Base-by-base conservation (phyloP, 2,888 invertebrate species). In the Plebejus argus region DNA sequence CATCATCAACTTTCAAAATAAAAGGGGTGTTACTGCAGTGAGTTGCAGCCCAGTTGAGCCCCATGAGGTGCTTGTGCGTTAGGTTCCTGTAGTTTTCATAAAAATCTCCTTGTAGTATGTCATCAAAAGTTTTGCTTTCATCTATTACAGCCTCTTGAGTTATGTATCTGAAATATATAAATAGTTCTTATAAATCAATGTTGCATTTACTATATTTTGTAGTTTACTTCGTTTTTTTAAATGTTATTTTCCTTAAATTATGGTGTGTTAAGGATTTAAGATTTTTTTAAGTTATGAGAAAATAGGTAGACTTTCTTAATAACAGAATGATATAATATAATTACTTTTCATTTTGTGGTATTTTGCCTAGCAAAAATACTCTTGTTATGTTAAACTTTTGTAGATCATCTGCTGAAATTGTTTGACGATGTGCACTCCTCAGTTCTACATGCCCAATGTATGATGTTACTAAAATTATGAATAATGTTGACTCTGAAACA, bases 31-130 rank as follows among this genome's bases (percentile, higher is more conserved):
- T 89, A 0, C 84, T 84, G 84, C 97, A 98, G 83, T 93, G 91
- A n/a, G 90, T 90, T 0, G 95, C 90, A 0, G 95, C 96, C 97
- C 97, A 98, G 82, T 95, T 95, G 58, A 98, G 87, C 0, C 97
- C 97, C 97, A 97, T 97, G 0, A 97, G 87, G 84, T 98, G 97
- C 88, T 98, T 98, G 83, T 96, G 96, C 3, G 97, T 97, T n/a
- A 98, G 89, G 88, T 98, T 97, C 83, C 95, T 95, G 83, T 98
- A 98, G 72, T 96, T 95, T 90, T 98, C 98, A 1, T 92, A 78
- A 85, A 98, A 98, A 83, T 96, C 95, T 6, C 97, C 97, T 90
- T 97, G 97, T 15, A 97, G 86, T 28, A 97, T 91, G 83, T 97
- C 97, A 4, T 95, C 94, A 87, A 95, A 96, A 75, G 94, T 91